Evolutionary conservation across 2,113 vertebrate species (phyloP), one percentile per base, ranked within the genome.

Genomic region (Nycticryphes semicollaris): DNA sequence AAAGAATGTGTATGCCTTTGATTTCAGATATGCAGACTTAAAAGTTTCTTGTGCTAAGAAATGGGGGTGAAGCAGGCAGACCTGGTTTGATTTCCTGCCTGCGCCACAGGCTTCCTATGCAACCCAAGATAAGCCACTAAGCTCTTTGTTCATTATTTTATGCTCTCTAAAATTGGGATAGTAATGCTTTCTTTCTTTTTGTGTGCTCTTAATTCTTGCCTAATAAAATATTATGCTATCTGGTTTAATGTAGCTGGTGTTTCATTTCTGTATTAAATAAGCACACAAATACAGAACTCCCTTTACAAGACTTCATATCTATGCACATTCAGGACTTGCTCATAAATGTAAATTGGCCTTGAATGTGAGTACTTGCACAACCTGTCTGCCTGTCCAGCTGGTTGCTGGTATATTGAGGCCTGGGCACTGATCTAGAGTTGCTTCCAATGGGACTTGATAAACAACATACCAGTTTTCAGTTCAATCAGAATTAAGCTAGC

Each of bases 1-100:
- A 86, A 93, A 70, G 23, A 68, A 74, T 31, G 45, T 69, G 14
- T 66, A 35, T 59, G 51, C 51, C 47, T 96, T 96, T 86, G 79
- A 81, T 92, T 48, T 60, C 83, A 87, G 64, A 75, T 63, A 70
- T 24, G 22, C 35, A 87, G 63, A 51, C 64, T 84, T 81, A 45
- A 67, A 88, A 47, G 43, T 47, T 54, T 83, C 20, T 70, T 74
- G 23, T 54, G 59, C 28, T 86, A 43, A 77, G 43, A 83, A 66
- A 0, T 1, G 7, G 9, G 30, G 33, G 31, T 28, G 73, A 80
- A 74, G 56, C 27, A 59, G 68, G 8, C 23, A 64, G 85, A 39
- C 35, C 15, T 21, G 47, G 37, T 62, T 94, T 86, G 27, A 96
- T 94, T 95, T 92, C 79, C 76, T 72, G 76, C 35, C 88, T 70